Conservation (phyloP, 2,888 invertebrate species). For the Drosophila acutilabella region DNA sequence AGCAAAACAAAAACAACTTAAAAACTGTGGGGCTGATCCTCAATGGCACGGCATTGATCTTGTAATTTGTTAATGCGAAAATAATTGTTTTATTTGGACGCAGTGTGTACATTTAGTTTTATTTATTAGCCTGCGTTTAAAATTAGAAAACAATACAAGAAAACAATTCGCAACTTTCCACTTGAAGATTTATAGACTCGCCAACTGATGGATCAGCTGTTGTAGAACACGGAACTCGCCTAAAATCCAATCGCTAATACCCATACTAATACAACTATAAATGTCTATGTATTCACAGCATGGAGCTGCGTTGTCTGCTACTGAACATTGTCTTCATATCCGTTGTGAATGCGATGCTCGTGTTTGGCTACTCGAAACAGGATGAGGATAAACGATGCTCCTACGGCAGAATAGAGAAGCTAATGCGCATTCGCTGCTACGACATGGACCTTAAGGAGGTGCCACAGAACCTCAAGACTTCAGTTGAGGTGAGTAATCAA, state of each 20-base stretch:
- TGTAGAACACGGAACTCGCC: not conserved
- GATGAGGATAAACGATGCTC: slow-evolving; percentile 80
- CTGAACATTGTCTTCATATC: slow-evolving; percentile 61
- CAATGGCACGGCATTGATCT: slow-evolving; percentile 75
- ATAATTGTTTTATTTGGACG: slow-evolving; percentile 57
- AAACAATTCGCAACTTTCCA: slow-evolving; percentile 16
- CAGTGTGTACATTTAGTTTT: slow-evolving; percentile 40
- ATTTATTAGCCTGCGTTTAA: slow-evolving; percentile 59
- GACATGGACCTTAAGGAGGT: slow-evolving; percentile 84
- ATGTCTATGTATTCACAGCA: slow-evolving; percentile 58
- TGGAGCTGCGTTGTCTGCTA: slow-evolving; percentile 76
- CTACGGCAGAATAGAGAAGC: slow-evolving; percentile 79
- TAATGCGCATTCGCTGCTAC: slow-evolving; percentile 81
- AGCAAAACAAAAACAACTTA: slow-evolving; percentile 9
- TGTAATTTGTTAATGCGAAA: slow-evolving; percentile 79
- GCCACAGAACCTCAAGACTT: slow-evolving; percentile 82
- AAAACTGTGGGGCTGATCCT: slow-evolving; percentile 23
- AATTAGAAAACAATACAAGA: slow-evolving; percentile 61
- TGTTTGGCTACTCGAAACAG: slow-evolving; percentile 75
- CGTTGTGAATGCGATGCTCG: slow-evolving; percentile 69
- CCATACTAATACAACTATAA: no score
- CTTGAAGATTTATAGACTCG: slow-evolving; percentile 36
- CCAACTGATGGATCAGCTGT: slow-evolving; percentile 19
- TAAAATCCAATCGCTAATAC: not conserved
- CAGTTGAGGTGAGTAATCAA: slow-evolving; percentile 82